A percentile compares a stretch with the other conserved stretches of the same genome.
These are phyloP conservation scores for Dysmachus trigonus DNA, from an alignment of 2,888 invertebrate species.

Conservation along the genomic window DNA sequence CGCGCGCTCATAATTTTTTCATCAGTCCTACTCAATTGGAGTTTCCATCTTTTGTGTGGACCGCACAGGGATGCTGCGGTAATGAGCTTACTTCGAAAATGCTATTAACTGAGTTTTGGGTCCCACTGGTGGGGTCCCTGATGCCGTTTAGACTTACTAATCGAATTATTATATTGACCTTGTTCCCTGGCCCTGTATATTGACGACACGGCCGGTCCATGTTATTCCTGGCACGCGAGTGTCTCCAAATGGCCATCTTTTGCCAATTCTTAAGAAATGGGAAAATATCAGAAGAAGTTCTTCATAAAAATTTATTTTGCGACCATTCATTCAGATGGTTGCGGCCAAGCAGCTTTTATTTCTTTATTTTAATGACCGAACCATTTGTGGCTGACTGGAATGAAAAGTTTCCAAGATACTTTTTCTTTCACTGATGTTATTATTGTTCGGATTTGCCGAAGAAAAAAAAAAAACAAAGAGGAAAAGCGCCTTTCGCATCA, in stretches of 20 bases:
- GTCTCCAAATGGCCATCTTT: background rate
- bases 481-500: background rate
- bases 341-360: background rate
- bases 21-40: constrained; percentile 16
- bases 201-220: background rate
- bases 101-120: background rate
- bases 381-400: background rate
- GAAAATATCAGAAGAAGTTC: background rate
- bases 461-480: background rate
- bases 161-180: background rate
- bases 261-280: background rate
- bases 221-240: background rate
- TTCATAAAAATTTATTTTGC: background rate
- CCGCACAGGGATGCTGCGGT: background rate
- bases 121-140: background rate
- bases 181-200: background rate
- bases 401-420: background rate
- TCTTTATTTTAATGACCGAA: background rate
- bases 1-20: constrained; percentile 15
- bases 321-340: background rate
- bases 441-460: background rate
- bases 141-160: background rate
- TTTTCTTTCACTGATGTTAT: background rate
- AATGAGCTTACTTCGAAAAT: constrained; percentile 1
- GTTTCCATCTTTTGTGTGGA: background rate